A percentile compares a stretch with the other conserved stretches of the same genome.
Evolutionary conservation across 2,113 vertebrate genomes (phyloP).

Genomic region (Herpetotheres cachinnans): DNA sequence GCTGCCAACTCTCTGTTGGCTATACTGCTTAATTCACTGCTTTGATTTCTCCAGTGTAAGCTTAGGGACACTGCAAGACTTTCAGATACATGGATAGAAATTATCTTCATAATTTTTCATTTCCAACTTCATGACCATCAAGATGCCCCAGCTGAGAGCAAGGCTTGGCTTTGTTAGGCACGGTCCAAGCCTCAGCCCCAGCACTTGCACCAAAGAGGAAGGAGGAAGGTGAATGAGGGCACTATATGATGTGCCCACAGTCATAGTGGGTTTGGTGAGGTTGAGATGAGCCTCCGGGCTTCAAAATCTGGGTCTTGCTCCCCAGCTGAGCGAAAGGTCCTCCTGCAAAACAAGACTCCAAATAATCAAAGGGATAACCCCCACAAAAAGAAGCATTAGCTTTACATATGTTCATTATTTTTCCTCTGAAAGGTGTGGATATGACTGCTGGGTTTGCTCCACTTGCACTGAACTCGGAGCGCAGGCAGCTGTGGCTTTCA

Average conservation of each 20-base stretch:
- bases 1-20: not conserved
- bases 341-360: not conserved
- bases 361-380: not conserved
- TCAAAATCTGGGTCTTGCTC: not conserved
- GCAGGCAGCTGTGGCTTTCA: not conserved
- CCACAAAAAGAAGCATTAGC: not conserved
- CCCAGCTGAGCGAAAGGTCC: not conserved
- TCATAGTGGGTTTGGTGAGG: not conserved
- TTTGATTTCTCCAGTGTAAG: not conserved
- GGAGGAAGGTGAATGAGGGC: not conserved
- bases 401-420: not conserved
- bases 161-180: not conserved
- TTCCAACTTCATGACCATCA: not conserved
- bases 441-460: not conserved
- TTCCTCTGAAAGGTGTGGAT: not conserved
- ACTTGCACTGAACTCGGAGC: fast-evolving
- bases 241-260: not conserved
- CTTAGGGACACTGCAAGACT: not conserved
- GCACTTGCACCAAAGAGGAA: not conserved
- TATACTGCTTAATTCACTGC: not conserved
- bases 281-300: not conserved
- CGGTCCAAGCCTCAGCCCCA: not conserved
- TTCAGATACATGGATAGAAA: not conserved
- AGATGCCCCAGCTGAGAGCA: not conserved
- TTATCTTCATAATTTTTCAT: not conserved